Evolutionary conservation across 2,113 vertebrate genomes (phyloP), one percentile per base, ranked within the genome.

Genomic region (Clarias gariepinus): DNA sequence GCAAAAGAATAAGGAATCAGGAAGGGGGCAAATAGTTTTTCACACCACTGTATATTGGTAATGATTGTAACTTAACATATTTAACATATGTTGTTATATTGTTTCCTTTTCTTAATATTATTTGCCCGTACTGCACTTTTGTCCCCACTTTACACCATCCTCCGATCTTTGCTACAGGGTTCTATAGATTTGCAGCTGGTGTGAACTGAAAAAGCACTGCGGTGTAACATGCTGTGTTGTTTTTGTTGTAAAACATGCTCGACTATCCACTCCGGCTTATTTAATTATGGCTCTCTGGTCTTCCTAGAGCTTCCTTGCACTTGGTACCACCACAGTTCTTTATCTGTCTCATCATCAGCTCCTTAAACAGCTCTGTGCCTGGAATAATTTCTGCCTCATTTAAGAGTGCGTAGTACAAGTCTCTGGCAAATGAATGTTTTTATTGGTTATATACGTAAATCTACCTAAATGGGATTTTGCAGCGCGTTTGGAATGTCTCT

Each of bases 361-460:
- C 30, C 30, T 61, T 61, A 61, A 81, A 23, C 6, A 81, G 57
- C 5, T 25, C 57, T 36, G 57, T 15, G 30, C 57, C 13, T 36
- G 11, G 78, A 61, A 81, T 81, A 81, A 36, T 61, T 81, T 61
- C 78, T 23, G 57, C 30, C 78, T 81, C 57, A 61, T 81, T 61
- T 25, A 25, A 41, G 12, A 23, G 61, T 25, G 78, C 30, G 36
- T 7, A 25, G 4, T 23, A 61, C 78, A 61, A 36, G 52, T 10
- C 77, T 36, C 15, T 33, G 53, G 28, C 16, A 12, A 60, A 60
- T 1, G 4, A 58, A 33, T 33, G 30, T 23, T 11, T 23, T 80
- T 60, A 60, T 60, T 15, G 23, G 1, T 5, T 23, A 80, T 21
- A 30, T 47, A 47, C 47, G 47, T 60, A 13, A 36, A 33, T 79